Base-by-base conservation (phyloP, 2,113 vertebrate species). In the Barnardius zonarius region DNA sequence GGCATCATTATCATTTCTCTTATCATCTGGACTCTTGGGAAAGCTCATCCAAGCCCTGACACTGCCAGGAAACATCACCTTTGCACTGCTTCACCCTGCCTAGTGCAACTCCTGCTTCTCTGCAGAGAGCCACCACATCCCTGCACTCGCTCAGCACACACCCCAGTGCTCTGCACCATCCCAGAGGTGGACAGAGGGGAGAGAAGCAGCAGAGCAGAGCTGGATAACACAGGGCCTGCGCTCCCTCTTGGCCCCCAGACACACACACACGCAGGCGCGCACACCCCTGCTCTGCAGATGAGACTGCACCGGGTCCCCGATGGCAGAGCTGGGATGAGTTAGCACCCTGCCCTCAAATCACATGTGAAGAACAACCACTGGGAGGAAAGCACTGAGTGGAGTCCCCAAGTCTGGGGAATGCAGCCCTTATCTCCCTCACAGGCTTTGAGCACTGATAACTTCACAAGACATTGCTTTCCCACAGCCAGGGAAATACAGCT, bases 391-490 rank as follows among this genome's bases (percentile, higher is more conserved):
- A 41, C 68, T 92, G 57, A 67, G 22, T 62, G 81, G 94, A 97
- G 95, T 37, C 94, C 37, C 51, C 1, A 0, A 43, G 93, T 89
- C 96, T 94, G 61, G 25, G 52, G 85, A 91, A 97, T 81, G 92
- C 77, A 57, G 83, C 85, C 49, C 33, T 78, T 95, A 96, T 93
- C 96, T 90, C 69, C 44, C 44, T 30, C 57, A n/a, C 11, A 73
- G 74, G 72, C 88, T 75, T n/a, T 1, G 24, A 44, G 54, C 0
- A 0, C 79, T 85, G 85, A 83, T 81, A 96, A 89, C 59, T 77
- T 76, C 15, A 12, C 27, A 41, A 63, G 57, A 28, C 15, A 1
- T 20, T 57, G 33, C 81, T 85, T 77, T 70, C 86, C 62, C 66
- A 62, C 49, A 79, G 19, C 14, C 81, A 41, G 74, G 44, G 83